phyloP scores from a whole-genome alignment of 2,888 invertebrate genomes.

The Cremastinae sp. region DNA sequence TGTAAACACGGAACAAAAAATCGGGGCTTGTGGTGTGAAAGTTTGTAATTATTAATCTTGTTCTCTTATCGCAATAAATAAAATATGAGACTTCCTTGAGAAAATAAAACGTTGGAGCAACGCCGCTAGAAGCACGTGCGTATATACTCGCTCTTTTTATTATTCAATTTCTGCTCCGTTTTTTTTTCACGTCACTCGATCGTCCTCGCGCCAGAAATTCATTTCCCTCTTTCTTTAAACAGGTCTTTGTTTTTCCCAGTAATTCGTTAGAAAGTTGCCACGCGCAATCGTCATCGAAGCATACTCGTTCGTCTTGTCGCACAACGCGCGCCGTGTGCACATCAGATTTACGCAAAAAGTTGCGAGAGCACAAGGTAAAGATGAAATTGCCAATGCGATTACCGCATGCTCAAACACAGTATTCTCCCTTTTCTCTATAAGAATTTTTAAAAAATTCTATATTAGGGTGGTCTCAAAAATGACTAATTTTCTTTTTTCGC shows the following conservation, averaged over 20 bases:
- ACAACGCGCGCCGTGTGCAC: conserved; percentile 12
- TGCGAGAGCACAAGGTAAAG: not conserved
- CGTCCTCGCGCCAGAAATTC: conserved; percentile 65
- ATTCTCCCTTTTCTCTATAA: no score
- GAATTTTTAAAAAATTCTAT: no score
- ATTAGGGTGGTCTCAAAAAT: no score
- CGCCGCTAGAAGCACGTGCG: not conserved
- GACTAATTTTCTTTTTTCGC: no score
- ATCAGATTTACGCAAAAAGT: not conserved
- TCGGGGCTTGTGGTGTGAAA: not conserved
- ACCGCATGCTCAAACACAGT: no score
- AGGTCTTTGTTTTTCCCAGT: conserved; percentile 68
- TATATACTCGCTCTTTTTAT: conserved; percentile 30
- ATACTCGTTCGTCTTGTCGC: not conserved
- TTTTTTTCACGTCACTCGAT: conserved; percentile 14
- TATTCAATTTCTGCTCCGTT: conserved; percentile 25
- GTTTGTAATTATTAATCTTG: no score
- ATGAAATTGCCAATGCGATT: not conserved
- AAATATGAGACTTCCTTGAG: not conserved
- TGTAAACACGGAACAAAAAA: no score
- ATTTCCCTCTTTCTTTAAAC: conserved; percentile 69
- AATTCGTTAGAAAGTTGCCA: conserved; percentile 69
- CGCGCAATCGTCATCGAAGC: conserved; percentile 50
- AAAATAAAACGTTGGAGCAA: not conserved
- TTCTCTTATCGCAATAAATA: no score